Base-by-base conservation (phyloP, 2,113 vertebrate genomes). In the Rhea americana region DNA sequence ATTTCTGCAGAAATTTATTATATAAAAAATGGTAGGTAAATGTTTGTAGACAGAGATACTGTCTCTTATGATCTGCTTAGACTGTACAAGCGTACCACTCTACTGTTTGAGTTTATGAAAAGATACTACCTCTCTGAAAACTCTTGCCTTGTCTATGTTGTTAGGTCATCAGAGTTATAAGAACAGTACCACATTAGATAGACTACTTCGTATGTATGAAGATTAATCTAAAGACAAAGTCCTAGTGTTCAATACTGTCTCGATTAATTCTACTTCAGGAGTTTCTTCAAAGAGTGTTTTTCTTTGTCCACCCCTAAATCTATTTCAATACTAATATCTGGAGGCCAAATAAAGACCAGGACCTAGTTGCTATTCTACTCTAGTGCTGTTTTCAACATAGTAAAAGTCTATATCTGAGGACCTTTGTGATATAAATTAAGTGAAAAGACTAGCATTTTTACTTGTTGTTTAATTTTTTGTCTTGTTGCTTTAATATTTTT, bases 71-170 rank as follows among this genome's bases (percentile, higher is more conserved):
- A 19, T 58, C 51, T 63, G 1, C 12, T 35, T 11, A 35, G 55
- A 70, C 39, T 70, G 32, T 13, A 71, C 78, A 61, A 84, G 65
- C 35, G 53, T 87, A 18, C 5, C 65, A 3, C 11, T 26, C 4
- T 43, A 4, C 15, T 58, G 65, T 76, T 30, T 68, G 4, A 80
- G 26, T 12, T 86, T 13, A 28, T 39, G 39, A 66, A 55, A 84
- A n/a, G 4, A 4, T 62, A 26, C 1, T 63, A 32, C 10, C 0
- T 76, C 0, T 73, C 10, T 84, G 41, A 13, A 70, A 65, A 77
- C 65, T 7, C 26, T 50, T 3, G 8, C 55, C 43, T 83, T 68
- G 25, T 2, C 19, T 73, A 11, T 41, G 18, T 32, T 25, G 11
- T 48, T 66, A 72, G 10, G n/a, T 79, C 17, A 51, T 7, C 9